Percentiles rank a stretch among this genome's conserved stretches.
Evolutionary conservation across 2,797 vertebrate genomes (phyloP).

Genomic region (Poecilia wingei): DNA sequence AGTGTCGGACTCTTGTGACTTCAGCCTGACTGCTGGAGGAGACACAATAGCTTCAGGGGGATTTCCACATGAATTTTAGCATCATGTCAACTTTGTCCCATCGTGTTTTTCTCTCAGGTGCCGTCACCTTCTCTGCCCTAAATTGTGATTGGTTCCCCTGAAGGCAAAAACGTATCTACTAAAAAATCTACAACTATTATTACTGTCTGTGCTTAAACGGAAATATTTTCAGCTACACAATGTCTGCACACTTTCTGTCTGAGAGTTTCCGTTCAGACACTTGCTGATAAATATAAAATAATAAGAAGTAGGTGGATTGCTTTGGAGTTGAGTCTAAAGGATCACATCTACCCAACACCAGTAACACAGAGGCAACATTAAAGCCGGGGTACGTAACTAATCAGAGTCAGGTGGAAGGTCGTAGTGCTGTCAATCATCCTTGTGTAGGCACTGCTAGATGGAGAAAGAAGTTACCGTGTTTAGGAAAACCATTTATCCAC

Average conservation of each 20-base stretch:
- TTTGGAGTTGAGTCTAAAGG: conserved; percentile 1
- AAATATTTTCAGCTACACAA: conserved; percentile 7
- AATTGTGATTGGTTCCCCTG: not conserved
- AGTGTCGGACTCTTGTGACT: conserved; percentile 47
- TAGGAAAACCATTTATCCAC: too few species aligned
- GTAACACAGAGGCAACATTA: not conserved
- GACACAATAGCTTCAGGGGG: conserved; percentile 47
- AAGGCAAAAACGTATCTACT: not conserved
- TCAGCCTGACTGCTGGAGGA: conserved; percentile 37
- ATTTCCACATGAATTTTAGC: conserved; percentile 20
- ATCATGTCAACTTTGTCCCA: conserved; percentile 9
- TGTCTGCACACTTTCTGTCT: not conserved
- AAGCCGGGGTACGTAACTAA: too few species aligned
- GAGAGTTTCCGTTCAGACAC: not conserved
- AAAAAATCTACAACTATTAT: conserved; percentile 6
- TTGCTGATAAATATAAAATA: not conserved
- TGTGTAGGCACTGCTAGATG: too few species aligned
- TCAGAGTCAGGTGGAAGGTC: too few species aligned
- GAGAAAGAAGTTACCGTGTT: too few species aligned
- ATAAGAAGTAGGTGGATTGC: not conserved
- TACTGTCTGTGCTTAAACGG: not conserved
- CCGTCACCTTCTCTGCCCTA: not conserved
- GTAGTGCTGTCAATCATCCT: too few species aligned
- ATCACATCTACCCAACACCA: conserved; percentile 2
- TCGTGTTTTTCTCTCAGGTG: conserved; percentile 10